Percentiles rank a stretch among this genome's conserved stretches.
Conservation (phyloP, 2,797 vertebrate species). For the Chanos chanos region DNA sequence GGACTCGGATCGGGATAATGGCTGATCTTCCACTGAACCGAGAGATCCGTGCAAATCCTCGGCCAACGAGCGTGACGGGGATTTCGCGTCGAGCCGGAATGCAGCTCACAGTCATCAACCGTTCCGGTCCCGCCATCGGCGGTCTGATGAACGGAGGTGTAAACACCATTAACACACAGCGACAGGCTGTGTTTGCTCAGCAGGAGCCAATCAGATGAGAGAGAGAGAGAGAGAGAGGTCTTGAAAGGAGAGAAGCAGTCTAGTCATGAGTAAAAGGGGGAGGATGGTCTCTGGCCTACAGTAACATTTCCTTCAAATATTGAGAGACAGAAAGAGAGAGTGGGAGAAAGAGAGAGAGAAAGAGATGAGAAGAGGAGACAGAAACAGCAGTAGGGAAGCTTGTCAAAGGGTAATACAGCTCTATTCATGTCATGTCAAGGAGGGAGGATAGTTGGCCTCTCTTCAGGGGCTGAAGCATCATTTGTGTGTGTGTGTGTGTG, state of each 20-base stretch:
- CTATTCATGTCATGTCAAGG: conserved; percentile 42
- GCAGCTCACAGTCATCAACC: conserved; percentile 10
- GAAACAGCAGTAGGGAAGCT: conserved; percentile 37
- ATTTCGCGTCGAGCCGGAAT: conserved; percentile 3
- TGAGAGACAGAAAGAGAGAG: conserved; percentile 32
- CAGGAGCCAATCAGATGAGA: conserved; percentile 52
- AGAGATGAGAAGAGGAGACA: conserved; percentile 21
- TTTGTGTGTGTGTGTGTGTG: conserved; percentile 14
- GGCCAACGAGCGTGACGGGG: conserved; percentile 13
- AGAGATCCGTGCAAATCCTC: conserved; percentile 42
- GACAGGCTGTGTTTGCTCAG: conserved; percentile 65
- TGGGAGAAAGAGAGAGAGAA: conserved; percentile 28
- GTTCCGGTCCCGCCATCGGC: conserved; percentile 30
- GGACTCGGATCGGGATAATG: conserved; percentile 32
- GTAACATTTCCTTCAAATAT: conserved; percentile 56
- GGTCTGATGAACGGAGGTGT: conserved; percentile 60
- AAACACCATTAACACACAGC: conserved; percentile 63
- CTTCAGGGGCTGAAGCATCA: conserved; percentile 28
- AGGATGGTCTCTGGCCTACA: conserved; percentile 34
- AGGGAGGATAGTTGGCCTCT: conserved; percentile 35
- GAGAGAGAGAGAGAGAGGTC: neutral
- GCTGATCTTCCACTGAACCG: conserved; percentile 37
- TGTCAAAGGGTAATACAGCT: conserved; percentile 45
- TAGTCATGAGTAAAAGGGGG: neutral
- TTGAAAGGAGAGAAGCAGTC: conserved; percentile 12